Evolutionary conservation across 2,888 invertebrate species (phyloP), one percentile per base, ranked within the genome.

Genomic region (Cyaniris semiargus): DNA sequence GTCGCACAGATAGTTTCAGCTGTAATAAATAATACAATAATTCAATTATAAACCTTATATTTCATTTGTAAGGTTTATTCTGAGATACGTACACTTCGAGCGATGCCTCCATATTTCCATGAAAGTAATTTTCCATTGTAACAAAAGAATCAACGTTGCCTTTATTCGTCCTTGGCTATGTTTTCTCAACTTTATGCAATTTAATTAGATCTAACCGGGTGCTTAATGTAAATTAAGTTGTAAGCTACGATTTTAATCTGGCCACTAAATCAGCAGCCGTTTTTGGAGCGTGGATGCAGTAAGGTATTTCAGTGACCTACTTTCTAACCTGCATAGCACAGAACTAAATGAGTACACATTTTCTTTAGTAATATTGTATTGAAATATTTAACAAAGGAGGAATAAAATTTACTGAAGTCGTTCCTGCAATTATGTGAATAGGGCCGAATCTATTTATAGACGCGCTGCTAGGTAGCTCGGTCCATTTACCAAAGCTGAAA

Each of bases 241-340:
- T 72, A 53, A 27, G 48, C 23, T 74, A 74, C 66, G 48, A 48
- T 44, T 74, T 48, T 48, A 53, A 53, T 53, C 48, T 44, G 72
- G 48, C 48, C 23, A 48, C 18, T 79, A 78, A 79, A 79, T 79
- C 78, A 79, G 79, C 78, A 79, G 76, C 79, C 79, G 79, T 74
- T 79, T 79, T 79, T 78, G 80, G 79, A 81, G 78, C 78, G 79
- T 81, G 78, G 80, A 82, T 82, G 82, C 82, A 82, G 81, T 79
- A 81, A 82, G 79, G 80, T 80, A 82, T 81, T 85, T 85, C 84
- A 83, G 83, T 88, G 88, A 89, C 89, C 89, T 87, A 88, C 84
- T 86, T 89, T 85, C 83, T 86, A 86, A 88, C 86, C 88, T 87
- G 88, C 84, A 83, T 83, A 81, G 81, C 82, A 80, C 80, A 80